Percentiles rank a stretch among this genome's conserved stretches.
phyloP scores from a whole-genome alignment of 2,888 invertebrate genomes.

The Caenorhabditis wallacei region DNA sequence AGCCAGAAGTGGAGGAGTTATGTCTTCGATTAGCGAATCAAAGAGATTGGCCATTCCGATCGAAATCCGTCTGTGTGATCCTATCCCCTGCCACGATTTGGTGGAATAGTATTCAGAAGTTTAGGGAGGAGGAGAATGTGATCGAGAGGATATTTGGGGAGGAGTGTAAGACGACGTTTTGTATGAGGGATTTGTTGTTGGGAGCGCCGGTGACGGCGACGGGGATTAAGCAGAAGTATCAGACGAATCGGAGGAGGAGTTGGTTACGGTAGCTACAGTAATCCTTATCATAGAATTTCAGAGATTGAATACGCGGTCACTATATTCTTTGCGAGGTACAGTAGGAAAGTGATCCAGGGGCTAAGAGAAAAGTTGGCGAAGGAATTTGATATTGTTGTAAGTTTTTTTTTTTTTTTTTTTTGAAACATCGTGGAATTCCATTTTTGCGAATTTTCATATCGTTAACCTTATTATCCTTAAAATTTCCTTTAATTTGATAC shows the following conservation, averaged over 20 bases:
- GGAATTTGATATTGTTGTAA: conserved; percentile 47
- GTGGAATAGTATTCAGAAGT: conserved; percentile 68
- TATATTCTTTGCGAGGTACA: conserved; percentile 68
- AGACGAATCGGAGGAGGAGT: conserved; percentile 80
- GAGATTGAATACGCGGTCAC: conserved; percentile 78
- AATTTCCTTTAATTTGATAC: no score
- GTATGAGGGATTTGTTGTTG: conserved; percentile 76
- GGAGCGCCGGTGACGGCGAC: conserved; percentile 76
- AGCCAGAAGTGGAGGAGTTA: conserved; percentile 58
- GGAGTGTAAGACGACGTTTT: conserved; percentile 76
- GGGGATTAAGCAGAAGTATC: conserved; percentile 77
- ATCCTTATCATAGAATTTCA: conserved; percentile 46
- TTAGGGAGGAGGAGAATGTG: conserved; percentile 72
- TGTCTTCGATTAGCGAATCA: conserved; percentile 64
- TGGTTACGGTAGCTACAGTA: conserved; percentile 5
- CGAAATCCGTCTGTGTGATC: conserved; percentile 72
- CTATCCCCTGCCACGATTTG: conserved; percentile 78
- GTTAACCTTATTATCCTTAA: no score
- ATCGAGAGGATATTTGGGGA: conserved; percentile 76
- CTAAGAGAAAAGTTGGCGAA: conserved; percentile 13
- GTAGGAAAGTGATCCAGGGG: conserved; percentile 44
- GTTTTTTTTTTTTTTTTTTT: no score
- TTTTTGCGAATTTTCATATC: no score
- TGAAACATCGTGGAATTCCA: no score
- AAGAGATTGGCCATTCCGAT: conserved; percentile 60